phyloP scores from a whole-genome alignment of 2,113 vertebrate genomes.

The Equus quagga region DNA sequence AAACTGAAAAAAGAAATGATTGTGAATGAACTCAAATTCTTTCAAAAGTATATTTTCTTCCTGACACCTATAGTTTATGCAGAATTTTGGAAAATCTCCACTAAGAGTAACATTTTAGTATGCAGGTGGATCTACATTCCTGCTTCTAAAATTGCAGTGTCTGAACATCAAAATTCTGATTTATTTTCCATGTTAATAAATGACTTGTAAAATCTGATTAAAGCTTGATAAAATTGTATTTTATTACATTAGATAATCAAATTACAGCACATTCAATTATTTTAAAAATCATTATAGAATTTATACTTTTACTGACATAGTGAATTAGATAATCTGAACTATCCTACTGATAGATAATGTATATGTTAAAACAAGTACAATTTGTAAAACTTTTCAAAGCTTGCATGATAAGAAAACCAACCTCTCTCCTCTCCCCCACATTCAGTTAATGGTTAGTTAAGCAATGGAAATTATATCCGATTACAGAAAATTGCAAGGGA shows the following conservation, averaged over 20 bases:
- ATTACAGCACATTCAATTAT: background rate
- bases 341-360: background rate
- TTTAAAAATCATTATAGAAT: background rate
- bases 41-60: background rate
- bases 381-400: background rate
- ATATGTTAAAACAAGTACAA: background rate
- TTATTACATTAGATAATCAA: background rate
- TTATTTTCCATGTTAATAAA: background rate
- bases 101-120: background rate
- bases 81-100: background rate
- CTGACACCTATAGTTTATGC: background rate
- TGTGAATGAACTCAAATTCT: background rate
- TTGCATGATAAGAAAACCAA: background rate
- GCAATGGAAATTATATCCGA: background rate
- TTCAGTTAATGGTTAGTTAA: background rate
- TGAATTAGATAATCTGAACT: background rate
- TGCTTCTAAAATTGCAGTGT: background rate
- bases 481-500: background rate
- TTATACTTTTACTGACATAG: background rate
- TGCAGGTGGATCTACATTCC: background rate
- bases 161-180: background rate
- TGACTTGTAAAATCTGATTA: background rate
- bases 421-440: background rate
- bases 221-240: background rate
- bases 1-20: background rate